These are phyloP conservation scores for Nomada goodeniana DNA, from an alignment of 2,888 invertebrate genomes.

Conservation along the genomic window DNA sequence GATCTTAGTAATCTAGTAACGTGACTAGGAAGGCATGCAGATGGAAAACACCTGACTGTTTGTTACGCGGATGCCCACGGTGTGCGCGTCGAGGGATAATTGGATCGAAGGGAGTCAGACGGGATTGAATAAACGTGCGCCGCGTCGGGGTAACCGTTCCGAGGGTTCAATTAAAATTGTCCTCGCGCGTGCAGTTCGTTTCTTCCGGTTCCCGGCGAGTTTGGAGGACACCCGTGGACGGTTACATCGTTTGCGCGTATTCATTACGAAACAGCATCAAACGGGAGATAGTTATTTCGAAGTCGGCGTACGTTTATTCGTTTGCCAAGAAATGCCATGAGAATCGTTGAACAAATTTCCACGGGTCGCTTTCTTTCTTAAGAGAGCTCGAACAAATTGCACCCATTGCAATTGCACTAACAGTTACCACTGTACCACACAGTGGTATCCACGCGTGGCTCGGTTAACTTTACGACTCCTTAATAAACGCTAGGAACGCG, in stretches of 20 bases:
- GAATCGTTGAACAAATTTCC: neutral
- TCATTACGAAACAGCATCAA: too few species aligned
- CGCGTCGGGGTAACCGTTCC: neutral
- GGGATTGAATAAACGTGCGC: conserved; percentile 2
- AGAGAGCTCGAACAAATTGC: neutral
- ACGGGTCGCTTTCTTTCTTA: neutral
- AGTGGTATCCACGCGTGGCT: conserved; percentile 6
- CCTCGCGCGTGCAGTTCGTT: too few species aligned
- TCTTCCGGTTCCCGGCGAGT: too few species aligned
- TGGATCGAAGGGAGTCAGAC: neutral
- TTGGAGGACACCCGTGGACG: too few species aligned
- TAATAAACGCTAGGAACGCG: conserved; percentile 68
- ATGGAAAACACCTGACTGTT: neutral
- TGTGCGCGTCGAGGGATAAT: neutral
- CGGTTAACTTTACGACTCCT: conserved; percentile 72
- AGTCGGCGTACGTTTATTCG: too few species aligned
- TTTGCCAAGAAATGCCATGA: too few species aligned
- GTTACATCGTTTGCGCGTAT: too few species aligned
- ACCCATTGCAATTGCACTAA: neutral
- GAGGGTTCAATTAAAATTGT: too few species aligned
- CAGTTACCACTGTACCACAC: neutral
- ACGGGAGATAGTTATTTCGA: too few species aligned
- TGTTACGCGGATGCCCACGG: neutral
- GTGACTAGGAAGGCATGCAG: neutral
- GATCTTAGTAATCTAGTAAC: conserved; percentile 9